A percentile compares a stretch with the other conserved stretches of the same genome.
Evolutionary conservation across 92 coral and sea anemone species (phyloP).

Genomic region (Palythoa grandiflora): DNA sequence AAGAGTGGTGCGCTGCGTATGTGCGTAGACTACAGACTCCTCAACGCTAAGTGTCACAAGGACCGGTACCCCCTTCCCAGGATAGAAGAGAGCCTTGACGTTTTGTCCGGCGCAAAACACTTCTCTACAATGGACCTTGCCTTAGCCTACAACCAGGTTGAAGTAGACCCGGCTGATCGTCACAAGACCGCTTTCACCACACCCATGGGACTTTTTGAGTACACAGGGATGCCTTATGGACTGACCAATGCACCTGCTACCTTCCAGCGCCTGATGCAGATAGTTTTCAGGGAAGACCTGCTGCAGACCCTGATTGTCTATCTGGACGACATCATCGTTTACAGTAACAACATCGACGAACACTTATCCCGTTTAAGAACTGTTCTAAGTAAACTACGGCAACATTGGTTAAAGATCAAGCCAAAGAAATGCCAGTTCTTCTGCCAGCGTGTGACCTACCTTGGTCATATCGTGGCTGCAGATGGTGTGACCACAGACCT

Average conservation of each 20-base stretch:
- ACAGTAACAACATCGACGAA: slow-evolving; percentile 26
- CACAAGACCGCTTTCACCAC: slow-evolving; percentile 70
- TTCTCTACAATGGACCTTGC: slow-evolving; percentile 57
- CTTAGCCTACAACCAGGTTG: slow-evolving; percentile 59
- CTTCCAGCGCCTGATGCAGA: slow-evolving; percentile 57
- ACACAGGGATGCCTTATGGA: slow-evolving; percentile 57
- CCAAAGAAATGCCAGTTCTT: slow-evolving; percentile 8
- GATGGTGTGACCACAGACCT: not conserved
- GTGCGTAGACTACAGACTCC: slow-evolving; percentile 69
- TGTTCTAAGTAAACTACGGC: slow-evolving; percentile 47
- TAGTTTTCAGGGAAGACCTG: slow-evolving; percentile 41
- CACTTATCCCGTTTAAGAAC: slow-evolving; percentile 33
- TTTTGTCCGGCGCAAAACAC: slow-evolving; percentile 52
- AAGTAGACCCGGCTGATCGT: slow-evolving; percentile 32
- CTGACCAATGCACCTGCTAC: slow-evolving; percentile 50
- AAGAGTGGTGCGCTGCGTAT: slow-evolving; percentile 62
- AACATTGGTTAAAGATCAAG: slow-evolving; percentile 60
- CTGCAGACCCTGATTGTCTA: slow-evolving; percentile 61
- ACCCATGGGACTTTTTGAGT: slow-evolving; percentile 59
- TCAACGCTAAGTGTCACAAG: slow-evolving; percentile 47
- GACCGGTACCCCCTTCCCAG: slow-evolving; percentile 60
- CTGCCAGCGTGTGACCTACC: slow-evolving; percentile 6
- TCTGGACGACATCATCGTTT: slow-evolving; percentile 62
- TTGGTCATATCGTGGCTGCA: not conserved
- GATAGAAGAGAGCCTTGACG: slow-evolving; percentile 52